phyloP scores from a whole-genome alignment of 2,888 invertebrate species.

The Oxyteleia sp. region DNA sequence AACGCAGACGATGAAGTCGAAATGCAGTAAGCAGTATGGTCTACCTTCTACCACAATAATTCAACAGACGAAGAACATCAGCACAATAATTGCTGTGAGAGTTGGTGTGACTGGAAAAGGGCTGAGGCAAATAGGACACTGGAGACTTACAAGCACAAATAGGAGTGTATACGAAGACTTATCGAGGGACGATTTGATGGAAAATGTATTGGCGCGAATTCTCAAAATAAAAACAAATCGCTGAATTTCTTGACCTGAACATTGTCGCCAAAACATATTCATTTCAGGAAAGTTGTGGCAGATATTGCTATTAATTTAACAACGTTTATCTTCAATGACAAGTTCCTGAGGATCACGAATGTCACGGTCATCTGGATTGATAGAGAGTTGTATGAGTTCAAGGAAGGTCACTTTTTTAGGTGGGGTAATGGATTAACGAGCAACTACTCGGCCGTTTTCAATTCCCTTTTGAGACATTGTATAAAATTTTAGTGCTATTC shows the following conservation, averaged over 20 bases:
- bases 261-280: neutral
- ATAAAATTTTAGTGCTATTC: no score
- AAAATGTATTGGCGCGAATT: no score
- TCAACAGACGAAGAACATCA: constrained; percentile 73
- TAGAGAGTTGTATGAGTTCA: neutral
- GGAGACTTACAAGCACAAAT: constrained; percentile 34
- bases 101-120: constrained; percentile 37
- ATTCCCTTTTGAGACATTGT: no score
- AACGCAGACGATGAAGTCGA: constrained; percentile 68
- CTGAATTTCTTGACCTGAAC: neutral
- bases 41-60: constrained; percentile 74
- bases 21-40: constrained; percentile 78
- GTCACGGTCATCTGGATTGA: neutral
- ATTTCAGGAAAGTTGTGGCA: neutral
- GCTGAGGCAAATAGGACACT: constrained; percentile 38
- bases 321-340: constrained; percentile 12
- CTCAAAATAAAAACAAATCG: no score
- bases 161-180: constrained; percentile 69
- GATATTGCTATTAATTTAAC: neutral
- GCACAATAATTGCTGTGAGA: constrained; percentile 28
- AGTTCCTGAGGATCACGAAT: neutral
- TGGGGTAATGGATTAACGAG: no score
- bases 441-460: no score
- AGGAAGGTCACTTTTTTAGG: no score
- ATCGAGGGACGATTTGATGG: no score